Evolutionary conservation across 2,113 vertebrate genomes (phyloP).

Genomic region (Dendrocopos noguchii): DNA sequence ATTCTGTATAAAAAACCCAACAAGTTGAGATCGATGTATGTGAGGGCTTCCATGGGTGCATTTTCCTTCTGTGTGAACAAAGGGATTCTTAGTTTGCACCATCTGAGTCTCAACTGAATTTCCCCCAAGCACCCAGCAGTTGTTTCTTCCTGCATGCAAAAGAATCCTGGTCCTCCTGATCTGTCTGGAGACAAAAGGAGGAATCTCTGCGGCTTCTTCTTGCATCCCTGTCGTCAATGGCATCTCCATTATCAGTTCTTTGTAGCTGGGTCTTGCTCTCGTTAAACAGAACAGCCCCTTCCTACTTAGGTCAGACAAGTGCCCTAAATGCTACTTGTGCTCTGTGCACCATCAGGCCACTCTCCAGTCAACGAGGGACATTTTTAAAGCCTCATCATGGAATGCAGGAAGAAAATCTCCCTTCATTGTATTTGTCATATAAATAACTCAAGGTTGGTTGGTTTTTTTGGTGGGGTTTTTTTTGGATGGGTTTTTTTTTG

Average conservation of each 20-base stretch:
- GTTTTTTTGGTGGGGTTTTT: not conserved
- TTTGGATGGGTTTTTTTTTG: not conserved
- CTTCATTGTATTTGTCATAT: not conserved
- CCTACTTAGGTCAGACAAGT: not conserved
- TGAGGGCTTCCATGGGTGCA: not conserved
- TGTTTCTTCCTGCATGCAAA: not conserved
- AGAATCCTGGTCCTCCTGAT: constrained; percentile 16
- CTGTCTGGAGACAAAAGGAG: constrained; percentile 39
- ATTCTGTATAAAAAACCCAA: not conserved
- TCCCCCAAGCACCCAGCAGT: not conserved
- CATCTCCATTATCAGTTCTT: constrained; percentile 49
- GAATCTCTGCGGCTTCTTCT: constrained; percentile 28
- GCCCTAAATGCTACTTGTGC: not conserved
- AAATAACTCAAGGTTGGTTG: not conserved
- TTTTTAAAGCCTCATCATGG: not conserved
- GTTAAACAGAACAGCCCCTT: constrained; percentile 33
- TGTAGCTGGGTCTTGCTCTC: not conserved
- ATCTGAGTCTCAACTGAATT: not conserved
- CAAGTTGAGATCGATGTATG: not conserved
- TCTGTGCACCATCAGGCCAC: not conserved
- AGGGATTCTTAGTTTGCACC: not conserved
- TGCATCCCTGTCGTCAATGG: constrained; percentile 29
- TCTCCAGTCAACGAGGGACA: not conserved
- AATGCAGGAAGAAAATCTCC: not conserved
- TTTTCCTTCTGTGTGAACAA: not conserved